Conservation (phyloP, 1,140 invertebrate genomes). For the Olivierus martensii region DNA sequence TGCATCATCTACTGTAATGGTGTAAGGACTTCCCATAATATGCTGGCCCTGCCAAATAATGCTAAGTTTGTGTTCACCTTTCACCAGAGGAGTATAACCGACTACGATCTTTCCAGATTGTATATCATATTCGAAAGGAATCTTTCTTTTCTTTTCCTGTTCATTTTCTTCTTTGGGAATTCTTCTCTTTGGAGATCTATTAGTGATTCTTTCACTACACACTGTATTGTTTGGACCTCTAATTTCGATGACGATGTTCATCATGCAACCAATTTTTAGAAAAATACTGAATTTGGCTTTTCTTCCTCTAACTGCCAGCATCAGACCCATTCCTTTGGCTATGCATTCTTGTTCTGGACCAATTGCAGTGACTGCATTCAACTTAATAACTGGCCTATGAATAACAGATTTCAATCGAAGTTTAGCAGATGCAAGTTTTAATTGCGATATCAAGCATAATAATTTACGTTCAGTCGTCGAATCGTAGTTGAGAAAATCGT, state of each 20-base stretch:
- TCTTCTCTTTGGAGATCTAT: not conserved
- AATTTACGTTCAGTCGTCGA: constrained; percentile 3
- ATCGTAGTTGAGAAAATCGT: constrained; percentile 8
- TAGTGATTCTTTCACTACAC: constrained; percentile 7
- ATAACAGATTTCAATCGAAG: not conserved
- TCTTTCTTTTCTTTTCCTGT: not conserved
- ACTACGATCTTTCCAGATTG: constrained; percentile 11
- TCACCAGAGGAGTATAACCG: constrained; percentile 15
- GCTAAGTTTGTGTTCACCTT: constrained; percentile 14
- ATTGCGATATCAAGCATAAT: constrained; percentile 4
- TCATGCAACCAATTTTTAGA: not conserved
- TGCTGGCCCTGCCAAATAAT: constrained; percentile 19
- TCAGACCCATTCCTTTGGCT: constrained; percentile 19
- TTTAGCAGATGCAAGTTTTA: constrained; percentile 7
- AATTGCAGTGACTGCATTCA: not conserved
- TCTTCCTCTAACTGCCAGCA: constrained; percentile 17
- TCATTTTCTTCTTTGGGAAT: not conserved
- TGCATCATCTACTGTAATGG: constrained; percentile 13
- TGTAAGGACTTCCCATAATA: constrained; percentile 17
- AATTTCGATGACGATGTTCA: constrained; percentile 19
- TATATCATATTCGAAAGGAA: constrained; percentile 15
- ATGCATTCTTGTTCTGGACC: not conserved
- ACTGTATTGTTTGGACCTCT: constrained; percentile 13
- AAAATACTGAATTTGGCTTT: constrained; percentile 16
- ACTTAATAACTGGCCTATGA: not conserved